Conservation (phyloP, 1,140 invertebrate genomes). For the Drosophila ficusphila region DNA sequence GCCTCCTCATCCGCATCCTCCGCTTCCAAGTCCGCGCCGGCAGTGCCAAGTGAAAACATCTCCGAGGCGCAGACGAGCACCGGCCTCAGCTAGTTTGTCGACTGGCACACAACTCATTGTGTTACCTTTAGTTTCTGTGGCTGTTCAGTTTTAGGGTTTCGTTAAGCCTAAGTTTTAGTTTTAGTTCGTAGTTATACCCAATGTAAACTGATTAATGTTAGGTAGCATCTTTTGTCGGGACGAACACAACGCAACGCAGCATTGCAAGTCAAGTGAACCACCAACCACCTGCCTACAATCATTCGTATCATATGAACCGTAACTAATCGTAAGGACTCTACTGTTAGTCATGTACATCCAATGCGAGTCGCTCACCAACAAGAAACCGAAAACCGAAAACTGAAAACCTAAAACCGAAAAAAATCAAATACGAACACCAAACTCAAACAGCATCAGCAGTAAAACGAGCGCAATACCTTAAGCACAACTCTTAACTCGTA, state of each 20-base stretch:
- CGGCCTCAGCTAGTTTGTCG: conserved; percentile 53
- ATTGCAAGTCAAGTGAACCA: conserved; percentile 75
- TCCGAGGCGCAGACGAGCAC: conserved; percentile 11
- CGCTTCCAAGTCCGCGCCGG: conserved; percentile 5
- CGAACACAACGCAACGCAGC: conserved; percentile 41
- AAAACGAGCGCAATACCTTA: conserved; percentile 25
- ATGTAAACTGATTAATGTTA: conserved; percentile 41
- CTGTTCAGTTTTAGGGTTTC: conserved; percentile 51
- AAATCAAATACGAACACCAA: conserved; percentile 13
- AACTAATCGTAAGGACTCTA: conserved; percentile 43
- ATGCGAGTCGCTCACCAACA: conserved; percentile 48
- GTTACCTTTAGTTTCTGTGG: conserved; percentile 33
- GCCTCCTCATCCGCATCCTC: conserved; percentile 11
- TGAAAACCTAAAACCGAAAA: too few species aligned
- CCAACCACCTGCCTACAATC: conserved; percentile 82
- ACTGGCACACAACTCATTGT: conserved; percentile 8
- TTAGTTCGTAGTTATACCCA: conserved; percentile 26
- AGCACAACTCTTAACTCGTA: conserved; percentile 60
- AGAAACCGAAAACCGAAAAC: conserved; percentile 32
- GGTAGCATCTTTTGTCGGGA: conserved; percentile 52
- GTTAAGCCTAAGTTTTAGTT: conserved; percentile 48
- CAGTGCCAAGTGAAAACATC: conserved; percentile 2
- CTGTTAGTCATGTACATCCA: conserved; percentile 35
- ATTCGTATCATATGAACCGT: conserved; percentile 69
- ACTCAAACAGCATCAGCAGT: conserved; percentile 1